A percentile compares a stretch with the other conserved stretches of the same genome.
Conservation (phyloP, 2,797 vertebrate species). For the Channallabes apus region DNA sequence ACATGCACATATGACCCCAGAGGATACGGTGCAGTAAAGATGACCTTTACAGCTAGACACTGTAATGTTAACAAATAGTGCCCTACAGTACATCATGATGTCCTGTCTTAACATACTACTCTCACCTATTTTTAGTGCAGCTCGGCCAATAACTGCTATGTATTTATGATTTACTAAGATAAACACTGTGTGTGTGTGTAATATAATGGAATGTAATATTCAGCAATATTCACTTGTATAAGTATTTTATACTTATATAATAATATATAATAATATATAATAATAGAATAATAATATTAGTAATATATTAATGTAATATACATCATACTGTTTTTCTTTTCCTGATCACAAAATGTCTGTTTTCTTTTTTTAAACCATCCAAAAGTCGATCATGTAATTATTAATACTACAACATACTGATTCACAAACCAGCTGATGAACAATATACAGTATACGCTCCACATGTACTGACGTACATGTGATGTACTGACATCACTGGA, state of each 20-base stretch:
- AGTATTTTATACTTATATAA: no score
- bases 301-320: no score
- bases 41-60: neutral
- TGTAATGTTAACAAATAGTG: neutral
- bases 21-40: neutral
- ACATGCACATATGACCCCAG: neutral
- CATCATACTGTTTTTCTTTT: no score
- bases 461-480: no score
- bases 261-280: no score
- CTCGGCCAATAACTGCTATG: neutral
- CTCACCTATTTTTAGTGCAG: neutral
- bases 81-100: no score
- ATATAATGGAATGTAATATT: no score
- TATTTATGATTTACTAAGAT: neutral
- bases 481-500: neutral
- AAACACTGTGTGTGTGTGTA: no score
- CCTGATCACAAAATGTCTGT: no score
- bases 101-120: neutral
- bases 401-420: neutral
- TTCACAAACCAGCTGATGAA: neutral
- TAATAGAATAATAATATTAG: no score
- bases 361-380: neutral
- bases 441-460: no score
- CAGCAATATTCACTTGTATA: no score
- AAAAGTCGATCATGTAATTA: neutral